Evolutionary conservation across 2,113 vertebrate species (phyloP).

Genomic region (Pseudolaguvia tuberculata): DNA sequence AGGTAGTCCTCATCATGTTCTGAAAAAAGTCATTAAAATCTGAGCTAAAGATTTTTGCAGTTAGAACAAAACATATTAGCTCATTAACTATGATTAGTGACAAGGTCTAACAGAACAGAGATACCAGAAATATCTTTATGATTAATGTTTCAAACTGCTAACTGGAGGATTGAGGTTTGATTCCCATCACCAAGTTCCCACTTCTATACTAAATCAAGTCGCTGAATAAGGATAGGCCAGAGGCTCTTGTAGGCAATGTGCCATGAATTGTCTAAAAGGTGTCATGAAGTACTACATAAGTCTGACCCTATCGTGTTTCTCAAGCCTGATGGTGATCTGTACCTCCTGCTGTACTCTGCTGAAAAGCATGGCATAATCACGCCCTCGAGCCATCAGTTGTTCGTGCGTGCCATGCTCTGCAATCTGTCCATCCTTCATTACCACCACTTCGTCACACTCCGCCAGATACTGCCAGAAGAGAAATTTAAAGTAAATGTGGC

Average conservation of each 20-base stretch:
- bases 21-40: slow-evolving; percentile 34
- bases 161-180: no score
- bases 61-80: slow-evolving; percentile 35
- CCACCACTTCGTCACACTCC: slow-evolving; percentile 71
- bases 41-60: slow-evolving; percentile 38
- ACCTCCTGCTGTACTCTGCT: slow-evolving; percentile 72
- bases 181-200: no score
- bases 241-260: slow-evolving; percentile 25
- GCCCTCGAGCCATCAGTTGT: slow-evolving; percentile 69
- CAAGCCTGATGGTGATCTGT: slow-evolving; percentile 46
- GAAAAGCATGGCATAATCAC: slow-evolving; percentile 70
- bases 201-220: no score
- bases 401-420: slow-evolving; percentile 70
- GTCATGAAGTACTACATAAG: slow-evolving; percentile 52
- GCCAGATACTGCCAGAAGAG: slow-evolving; percentile 64
- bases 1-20: slow-evolving; percentile 66
- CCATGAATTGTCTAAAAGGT: slow-evolving; percentile 63
- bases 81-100: slow-evolving; percentile 50
- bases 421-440: slow-evolving; percentile 77
- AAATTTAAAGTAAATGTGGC: neutral
- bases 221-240: no score
- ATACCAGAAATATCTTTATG: slow-evolving; percentile 40
- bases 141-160: no score
- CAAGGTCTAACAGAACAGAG: slow-evolving; percentile 59
- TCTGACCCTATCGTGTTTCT: slow-evolving; percentile 48